Conservation (phyloP, 2,888 invertebrate genomes). For the Linyphia triangularis region DNA sequence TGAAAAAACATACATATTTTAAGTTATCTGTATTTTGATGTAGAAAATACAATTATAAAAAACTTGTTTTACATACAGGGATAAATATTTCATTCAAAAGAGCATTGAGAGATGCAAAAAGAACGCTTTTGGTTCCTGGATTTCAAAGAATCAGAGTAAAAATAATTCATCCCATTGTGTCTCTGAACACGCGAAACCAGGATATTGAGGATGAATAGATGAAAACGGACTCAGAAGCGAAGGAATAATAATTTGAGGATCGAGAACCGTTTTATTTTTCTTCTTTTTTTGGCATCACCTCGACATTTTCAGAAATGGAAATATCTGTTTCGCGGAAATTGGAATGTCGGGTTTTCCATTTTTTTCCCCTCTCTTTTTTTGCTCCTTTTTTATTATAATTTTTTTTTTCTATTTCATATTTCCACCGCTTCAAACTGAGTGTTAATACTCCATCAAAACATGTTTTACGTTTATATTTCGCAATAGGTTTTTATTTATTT, state of each 20-base stretch:
- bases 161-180: background rate
- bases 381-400: conserved; percentile 9
- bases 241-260: conserved; percentile 67
- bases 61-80: too few species aligned
- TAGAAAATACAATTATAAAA: too few species aligned
- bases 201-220: conserved; percentile 62
- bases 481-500: background rate
- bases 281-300: background rate
- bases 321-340: conserved; percentile 71
- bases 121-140: too few species aligned
- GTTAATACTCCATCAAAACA: conserved; percentile 72
- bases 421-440: conserved; percentile 3
- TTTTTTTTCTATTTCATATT: background rate
- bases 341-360: conserved; percentile 44
- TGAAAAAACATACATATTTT: too few species aligned
- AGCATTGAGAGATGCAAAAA: too few species aligned
- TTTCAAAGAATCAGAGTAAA: too few species aligned
- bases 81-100: too few species aligned
- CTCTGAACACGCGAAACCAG: background rate
- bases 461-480: conserved; percentile 23
- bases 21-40: too few species aligned
- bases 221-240: conserved; percentile 37
- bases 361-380: conserved; percentile 2
- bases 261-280: conserved; percentile 50
- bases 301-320: conserved; percentile 59